phyloP scores from a whole-genome alignment of 2,888 invertebrate species.

The Pasiphila rectangulata region DNA sequence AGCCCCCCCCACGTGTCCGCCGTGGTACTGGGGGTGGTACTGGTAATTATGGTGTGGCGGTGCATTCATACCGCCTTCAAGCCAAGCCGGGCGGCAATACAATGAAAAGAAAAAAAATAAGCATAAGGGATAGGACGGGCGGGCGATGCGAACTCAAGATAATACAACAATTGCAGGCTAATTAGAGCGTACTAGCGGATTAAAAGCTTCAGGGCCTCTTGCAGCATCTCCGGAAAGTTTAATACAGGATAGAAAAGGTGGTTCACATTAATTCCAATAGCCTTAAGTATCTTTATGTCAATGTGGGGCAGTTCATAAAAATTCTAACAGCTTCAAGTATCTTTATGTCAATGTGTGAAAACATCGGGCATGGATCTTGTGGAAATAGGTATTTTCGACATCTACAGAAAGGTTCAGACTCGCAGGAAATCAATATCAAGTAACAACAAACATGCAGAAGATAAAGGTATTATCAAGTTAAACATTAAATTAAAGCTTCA shows the following conservation, averaged over 20 bases:
- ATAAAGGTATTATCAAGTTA: background rate
- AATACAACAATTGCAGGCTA: slow-evolving; percentile 58
- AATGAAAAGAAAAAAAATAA: slow-evolving; percentile 80
- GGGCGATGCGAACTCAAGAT: slow-evolving; percentile 60
- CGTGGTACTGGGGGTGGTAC: slow-evolving; percentile 77
- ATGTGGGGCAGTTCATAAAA: too few species aligned
- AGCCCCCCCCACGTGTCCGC: slow-evolving; percentile 51
- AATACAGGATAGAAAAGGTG: background rate
- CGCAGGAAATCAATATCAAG: too few species aligned
- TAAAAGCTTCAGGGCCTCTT: slow-evolving; percentile 52
- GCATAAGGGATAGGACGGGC: slow-evolving; percentile 73
- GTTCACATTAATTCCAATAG: too few species aligned
- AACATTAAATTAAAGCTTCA: background rate
- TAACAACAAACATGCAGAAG: background rate
- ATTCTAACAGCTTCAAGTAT: too few species aligned
- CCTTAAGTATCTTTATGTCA: too few species aligned
- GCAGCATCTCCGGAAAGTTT: slow-evolving; percentile 4
- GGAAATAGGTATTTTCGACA: too few species aligned
- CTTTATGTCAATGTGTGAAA: too few species aligned
- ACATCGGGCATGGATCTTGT: too few species aligned
- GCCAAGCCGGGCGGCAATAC: slow-evolving; percentile 79
- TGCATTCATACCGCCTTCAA: slow-evolving; percentile 82
- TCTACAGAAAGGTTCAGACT: too few species aligned
- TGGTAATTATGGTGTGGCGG: slow-evolving; percentile 79
- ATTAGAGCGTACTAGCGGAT: slow-evolving; percentile 57